Percentiles rank a stretch among this genome's conserved stretches.
phyloP scores from a whole-genome alignment of 1,140 invertebrate species.

The Lepidurus arcticus region DNA sequence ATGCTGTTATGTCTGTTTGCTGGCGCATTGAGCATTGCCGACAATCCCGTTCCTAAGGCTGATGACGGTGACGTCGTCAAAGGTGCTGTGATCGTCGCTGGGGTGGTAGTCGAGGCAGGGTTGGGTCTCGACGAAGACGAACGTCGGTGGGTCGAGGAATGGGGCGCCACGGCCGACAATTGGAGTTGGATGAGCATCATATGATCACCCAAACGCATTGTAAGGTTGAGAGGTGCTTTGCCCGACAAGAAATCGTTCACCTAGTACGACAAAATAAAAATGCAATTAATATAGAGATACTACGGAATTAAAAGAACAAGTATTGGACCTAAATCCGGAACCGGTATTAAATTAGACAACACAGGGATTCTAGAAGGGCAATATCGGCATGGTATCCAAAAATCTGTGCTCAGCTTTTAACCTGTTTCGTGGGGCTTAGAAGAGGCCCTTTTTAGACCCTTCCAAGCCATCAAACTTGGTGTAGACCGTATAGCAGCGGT shows the following conservation, averaged over 20 bases:
- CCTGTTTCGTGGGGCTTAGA: too few species aligned
- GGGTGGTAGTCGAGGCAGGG: constrained; percentile 22
- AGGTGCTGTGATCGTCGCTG: constrained; percentile 16
- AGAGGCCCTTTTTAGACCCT: too few species aligned
- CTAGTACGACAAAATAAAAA: constrained; percentile 44
- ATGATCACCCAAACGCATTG: constrained; percentile 88
- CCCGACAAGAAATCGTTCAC: constrained; percentile 92
- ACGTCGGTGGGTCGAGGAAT: constrained; percentile 34
- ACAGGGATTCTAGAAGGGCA: too few species aligned
- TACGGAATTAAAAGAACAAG: background rate
- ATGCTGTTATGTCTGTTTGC: constrained; percentile 22
- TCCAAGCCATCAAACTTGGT: too few species aligned
- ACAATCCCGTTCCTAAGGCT: constrained; percentile 29
- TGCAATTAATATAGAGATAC: background rate
- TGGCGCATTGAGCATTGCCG: constrained; percentile 33
- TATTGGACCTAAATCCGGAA: too few species aligned
- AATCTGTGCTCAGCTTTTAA: too few species aligned
- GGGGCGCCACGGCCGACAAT: constrained; percentile 52
- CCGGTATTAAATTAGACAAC: too few species aligned
- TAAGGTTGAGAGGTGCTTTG: constrained; percentile 85
- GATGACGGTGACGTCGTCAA: constrained; percentile 15
- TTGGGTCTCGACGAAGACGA: constrained; percentile 29
- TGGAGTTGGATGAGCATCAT: constrained; percentile 95
- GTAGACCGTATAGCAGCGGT: too few species aligned
- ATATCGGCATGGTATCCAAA: too few species aligned